Evolutionary conservation across 2,113 vertebrate species (phyloP).

Genomic region (Microcebus tavaratra): DNA sequence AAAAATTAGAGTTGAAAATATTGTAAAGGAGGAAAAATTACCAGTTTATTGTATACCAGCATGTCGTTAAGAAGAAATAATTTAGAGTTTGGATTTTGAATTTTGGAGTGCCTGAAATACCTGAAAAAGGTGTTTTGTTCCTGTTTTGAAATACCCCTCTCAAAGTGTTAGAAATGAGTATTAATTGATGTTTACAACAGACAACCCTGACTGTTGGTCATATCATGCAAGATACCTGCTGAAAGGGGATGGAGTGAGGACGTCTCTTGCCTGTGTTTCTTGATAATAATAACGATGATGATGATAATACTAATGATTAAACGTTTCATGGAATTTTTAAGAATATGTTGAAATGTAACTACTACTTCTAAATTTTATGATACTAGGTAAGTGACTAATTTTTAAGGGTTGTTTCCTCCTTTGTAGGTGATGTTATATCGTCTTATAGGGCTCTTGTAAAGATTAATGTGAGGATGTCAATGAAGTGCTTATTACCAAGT

Average conservation of each 20-base stretch:
- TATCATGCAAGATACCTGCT: background rate
- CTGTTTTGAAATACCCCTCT: background rate
- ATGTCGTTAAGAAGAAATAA: background rate
- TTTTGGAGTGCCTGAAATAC: background rate
- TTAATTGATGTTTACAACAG: background rate
- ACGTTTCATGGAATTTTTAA: background rate
- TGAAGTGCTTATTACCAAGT: background rate
- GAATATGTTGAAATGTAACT: background rate
- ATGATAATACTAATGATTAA: background rate
- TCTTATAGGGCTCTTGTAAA: background rate
- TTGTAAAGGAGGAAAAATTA: background rate
- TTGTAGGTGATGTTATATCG: background rate
- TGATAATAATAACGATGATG: background rate
- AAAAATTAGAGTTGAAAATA: background rate
- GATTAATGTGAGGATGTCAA: background rate
- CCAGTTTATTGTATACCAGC: background rate
- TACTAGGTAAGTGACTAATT: background rate
- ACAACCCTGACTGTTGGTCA: background rate
- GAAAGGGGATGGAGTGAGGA: background rate
- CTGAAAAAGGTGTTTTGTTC: background rate
- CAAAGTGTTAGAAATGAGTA: background rate
- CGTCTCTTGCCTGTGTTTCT: slow-evolving; percentile 4
- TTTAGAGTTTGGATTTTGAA: slow-evolving; percentile 17
- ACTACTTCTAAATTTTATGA: background rate
- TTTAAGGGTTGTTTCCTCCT: background rate